Conservation (phyloP, 30 jellyfish, hydroid and myxozoan genomes). For the Aurelia aurita region DNA sequence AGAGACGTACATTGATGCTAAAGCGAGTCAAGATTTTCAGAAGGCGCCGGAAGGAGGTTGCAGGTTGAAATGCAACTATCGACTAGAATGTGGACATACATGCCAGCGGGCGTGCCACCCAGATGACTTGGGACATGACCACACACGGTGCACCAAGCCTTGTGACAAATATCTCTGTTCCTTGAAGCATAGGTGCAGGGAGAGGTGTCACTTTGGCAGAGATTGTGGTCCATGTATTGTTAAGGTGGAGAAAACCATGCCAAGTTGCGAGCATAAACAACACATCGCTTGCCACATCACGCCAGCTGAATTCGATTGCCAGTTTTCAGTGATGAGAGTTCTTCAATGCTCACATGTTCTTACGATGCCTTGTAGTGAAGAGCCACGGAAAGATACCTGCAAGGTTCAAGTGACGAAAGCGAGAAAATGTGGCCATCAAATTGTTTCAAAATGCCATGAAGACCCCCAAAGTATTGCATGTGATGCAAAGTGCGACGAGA, state of each 20-base stretch:
- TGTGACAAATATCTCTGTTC: conserved; percentile 34
- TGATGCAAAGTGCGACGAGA: neutral
- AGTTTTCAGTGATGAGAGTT: neutral
- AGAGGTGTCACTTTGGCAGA: conserved; percentile 47
- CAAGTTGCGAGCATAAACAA: conserved; percentile 59
- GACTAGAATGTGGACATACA: conserved; percentile 69
- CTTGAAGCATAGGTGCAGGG: conserved; percentile 12
- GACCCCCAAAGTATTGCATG: neutral
- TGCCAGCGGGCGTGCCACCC: conserved; percentile 74
- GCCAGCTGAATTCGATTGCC: conserved; percentile 5
- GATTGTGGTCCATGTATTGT: conserved; percentile 53
- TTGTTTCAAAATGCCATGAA: neutral
- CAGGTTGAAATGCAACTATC: conserved; percentile 40
- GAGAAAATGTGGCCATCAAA: conserved; percentile 21
- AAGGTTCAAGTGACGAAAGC: neutral
- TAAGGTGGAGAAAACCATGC: conserved; percentile 36
- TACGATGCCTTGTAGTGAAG: neutral
- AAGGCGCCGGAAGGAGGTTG: conserved; percentile 94
- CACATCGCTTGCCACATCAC: conserved; percentile 3
- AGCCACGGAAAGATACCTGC: neutral
- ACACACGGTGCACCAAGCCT: conserved; percentile 32
- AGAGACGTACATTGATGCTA: conserved; percentile 27
- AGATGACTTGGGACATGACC: conserved; percentile 43
- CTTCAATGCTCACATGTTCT: conserved; percentile 2
- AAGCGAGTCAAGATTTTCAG: conserved; percentile 31